These are phyloP conservation scores for Lacanobia oleracea DNA, from an alignment of 2,888 invertebrate genomes.

Conservation along the genomic window DNA sequence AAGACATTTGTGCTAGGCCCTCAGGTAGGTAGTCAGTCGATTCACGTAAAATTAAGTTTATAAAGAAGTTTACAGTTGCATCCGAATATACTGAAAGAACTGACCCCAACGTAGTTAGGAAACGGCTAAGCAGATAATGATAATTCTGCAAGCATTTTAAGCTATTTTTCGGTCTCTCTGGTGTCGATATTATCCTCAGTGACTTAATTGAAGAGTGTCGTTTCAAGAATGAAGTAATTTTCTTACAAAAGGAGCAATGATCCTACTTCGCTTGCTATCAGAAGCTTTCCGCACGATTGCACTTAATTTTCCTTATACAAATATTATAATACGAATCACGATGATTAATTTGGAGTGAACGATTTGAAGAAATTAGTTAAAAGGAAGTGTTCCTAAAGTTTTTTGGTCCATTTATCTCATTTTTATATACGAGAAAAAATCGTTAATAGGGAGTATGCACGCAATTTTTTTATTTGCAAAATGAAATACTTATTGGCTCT, in stretches of 20 bases:
- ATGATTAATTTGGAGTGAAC: conserved; percentile 30
- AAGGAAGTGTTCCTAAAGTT: not conserved
- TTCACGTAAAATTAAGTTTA: no score
- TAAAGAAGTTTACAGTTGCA: not conserved
- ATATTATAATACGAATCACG: conserved; percentile 13
- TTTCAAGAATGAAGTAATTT: conserved; percentile 34
- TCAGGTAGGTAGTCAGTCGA: no score
- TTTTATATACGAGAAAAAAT: no score
- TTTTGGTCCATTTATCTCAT: not conserved
- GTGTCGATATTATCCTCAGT: conserved; percentile 14
- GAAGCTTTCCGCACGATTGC: conserved; percentile 42
- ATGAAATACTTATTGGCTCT: no score
- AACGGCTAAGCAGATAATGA: not conserved
- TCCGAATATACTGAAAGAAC: not conserved
- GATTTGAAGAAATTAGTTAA: not conserved
- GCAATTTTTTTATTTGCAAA: no score
- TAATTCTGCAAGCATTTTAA: not conserved
- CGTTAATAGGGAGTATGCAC: no score
- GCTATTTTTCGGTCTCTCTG: not conserved
- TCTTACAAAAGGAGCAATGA: conserved; percentile 34
- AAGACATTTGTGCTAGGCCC: no score
- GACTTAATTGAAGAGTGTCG: conserved; percentile 42
- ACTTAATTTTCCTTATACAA: conserved; percentile 31
- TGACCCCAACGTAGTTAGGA: not conserved
- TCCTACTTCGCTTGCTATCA: conserved; percentile 46